Evolutionary conservation across 2,888 invertebrate species (phyloP), one percentile per base, ranked within the genome.

Genomic region (Idaea straminata): DNA sequence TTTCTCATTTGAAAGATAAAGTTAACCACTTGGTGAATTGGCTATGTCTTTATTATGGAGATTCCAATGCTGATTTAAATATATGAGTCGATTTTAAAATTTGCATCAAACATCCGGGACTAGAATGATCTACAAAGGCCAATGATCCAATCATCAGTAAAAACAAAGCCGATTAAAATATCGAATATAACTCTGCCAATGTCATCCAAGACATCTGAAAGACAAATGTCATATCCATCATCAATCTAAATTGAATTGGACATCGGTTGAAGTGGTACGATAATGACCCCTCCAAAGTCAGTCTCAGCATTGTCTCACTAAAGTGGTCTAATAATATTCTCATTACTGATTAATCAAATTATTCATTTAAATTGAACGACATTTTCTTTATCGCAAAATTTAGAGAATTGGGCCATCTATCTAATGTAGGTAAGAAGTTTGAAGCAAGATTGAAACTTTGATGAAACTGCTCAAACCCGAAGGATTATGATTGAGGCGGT

Each of bases 11-110:
- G 47, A 47, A 47, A 47, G 47, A 47, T 47, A 47, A 47, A 47
- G 47, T 47, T 47, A 47, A 47, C 47, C 47, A 47, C 47, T 47
- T 47, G 47, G 47, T 47, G 47, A 47, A 47, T 47, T 47, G 47
- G 10, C 47, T 10, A 47, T 47, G 47, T 47, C 47, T 47, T 47
- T 47, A 47, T 47, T 47, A 10, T 13, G 47, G 47, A 47, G 47
- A 47, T 47, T 13, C 10, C 47, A 47, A 47, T 47, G 10, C 47
- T 6, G 10, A 25, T 25, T 25, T 47, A 47, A 47, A 47, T 47
- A 47, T 47, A 13, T 47, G 47, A 7, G 13, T 13, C 7, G 13
- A 47, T 47, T 47, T 47, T 7, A 7, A 13, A 7, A 47, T 47
- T 47, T 47, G 13, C 47, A 47, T 47, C 47, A 47, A 47, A 47